Percentiles rank a stretch among this genome's conserved stretches.
Conservation (phyloP, 2,797 vertebrate species). For the Distichodus sexfasciatus region DNA sequence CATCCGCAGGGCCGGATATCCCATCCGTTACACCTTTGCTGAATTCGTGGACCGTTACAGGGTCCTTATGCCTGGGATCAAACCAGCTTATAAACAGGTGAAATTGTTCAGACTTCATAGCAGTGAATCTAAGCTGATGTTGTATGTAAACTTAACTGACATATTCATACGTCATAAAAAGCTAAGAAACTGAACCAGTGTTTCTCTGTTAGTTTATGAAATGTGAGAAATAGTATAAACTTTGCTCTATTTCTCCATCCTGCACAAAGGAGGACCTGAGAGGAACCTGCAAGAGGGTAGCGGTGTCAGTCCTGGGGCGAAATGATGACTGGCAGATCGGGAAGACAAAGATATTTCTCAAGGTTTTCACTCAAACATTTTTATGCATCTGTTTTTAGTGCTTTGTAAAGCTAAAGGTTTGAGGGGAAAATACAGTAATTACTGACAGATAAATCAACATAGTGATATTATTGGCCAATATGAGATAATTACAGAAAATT, state of each 20-base stretch:
- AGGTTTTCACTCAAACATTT: conserved; percentile 64
- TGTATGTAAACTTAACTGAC: neutral
- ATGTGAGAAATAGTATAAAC: neutral
- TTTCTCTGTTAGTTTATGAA: neutral
- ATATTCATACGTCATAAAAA: neutral
- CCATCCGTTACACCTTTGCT: conserved; percentile 95
- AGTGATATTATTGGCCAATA: too few species aligned
- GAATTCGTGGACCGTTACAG: conserved; percentile 97
- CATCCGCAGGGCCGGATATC: conserved; percentile 93
- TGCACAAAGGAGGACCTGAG: conserved; percentile 83
- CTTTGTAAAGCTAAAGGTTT: too few species aligned
- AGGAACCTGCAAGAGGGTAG: conserved; percentile 90
- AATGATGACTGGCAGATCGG: conserved; percentile 97
- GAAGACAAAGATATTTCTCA: conserved; percentile 97
- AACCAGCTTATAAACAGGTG: conserved; percentile 95
- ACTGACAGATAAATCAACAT: too few species aligned
- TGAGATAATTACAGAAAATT: too few species aligned
- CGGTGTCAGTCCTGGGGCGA: conserved; percentile 82
- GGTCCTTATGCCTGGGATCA: conserved; percentile 91
- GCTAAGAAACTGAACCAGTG: neutral
- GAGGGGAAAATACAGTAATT: too few species aligned
- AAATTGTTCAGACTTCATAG: neutral
- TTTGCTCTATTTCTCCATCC: neutral
- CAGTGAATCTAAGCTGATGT: too few species aligned
- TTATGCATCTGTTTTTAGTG: too few species aligned